Percentiles rank a stretch among this genome's conserved stretches.
These are phyloP conservation scores for Ploceus nigricollis DNA, from an alignment of 2,113 vertebrate genomes.

Conservation along the genomic window DNA sequence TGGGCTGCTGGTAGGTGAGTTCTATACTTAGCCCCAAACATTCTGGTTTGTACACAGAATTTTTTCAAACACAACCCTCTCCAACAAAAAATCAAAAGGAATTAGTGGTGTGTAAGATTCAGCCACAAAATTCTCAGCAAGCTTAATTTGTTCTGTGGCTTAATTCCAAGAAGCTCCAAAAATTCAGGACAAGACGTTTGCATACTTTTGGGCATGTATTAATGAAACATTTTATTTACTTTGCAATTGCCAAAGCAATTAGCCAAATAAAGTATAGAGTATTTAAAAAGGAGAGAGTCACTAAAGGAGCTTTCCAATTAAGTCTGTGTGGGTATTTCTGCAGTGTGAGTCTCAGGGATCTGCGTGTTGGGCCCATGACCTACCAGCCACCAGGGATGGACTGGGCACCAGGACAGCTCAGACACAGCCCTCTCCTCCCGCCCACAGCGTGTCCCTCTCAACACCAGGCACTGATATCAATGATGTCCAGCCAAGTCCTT, in stretches of 20 bases:
- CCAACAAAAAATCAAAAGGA: not conserved
- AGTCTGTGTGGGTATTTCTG: not conserved
- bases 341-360: not conserved
- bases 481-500: not conserved
- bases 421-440: not conserved
- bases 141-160: constrained; percentile 39
- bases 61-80: not conserved
- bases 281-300: not conserved
- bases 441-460: not conserved
- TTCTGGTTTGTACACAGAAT: not conserved
- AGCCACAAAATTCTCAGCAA: constrained; percentile 40
- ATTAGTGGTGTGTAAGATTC: constrained; percentile 31
- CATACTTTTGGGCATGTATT: constrained; percentile 36
- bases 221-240: constrained; percentile 48
- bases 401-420: not conserved
- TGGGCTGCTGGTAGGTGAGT: not conserved
- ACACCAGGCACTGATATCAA: not conserved
- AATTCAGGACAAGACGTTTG: constrained; percentile 5
- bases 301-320: constrained; percentile 13
- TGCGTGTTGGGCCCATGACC: not conserved
- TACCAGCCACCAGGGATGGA: not conserved
- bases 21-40: constrained; percentile 13
- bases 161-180: constrained; percentile 3
- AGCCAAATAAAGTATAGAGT: constrained; percentile 30
- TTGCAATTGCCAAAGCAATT: constrained; percentile 49